A percentile compares a stretch with the other conserved stretches of the same genome.
Evolutionary conservation across 2,888 invertebrate genomes (phyloP).

Genomic region (Griposia aprilina): DNA sequence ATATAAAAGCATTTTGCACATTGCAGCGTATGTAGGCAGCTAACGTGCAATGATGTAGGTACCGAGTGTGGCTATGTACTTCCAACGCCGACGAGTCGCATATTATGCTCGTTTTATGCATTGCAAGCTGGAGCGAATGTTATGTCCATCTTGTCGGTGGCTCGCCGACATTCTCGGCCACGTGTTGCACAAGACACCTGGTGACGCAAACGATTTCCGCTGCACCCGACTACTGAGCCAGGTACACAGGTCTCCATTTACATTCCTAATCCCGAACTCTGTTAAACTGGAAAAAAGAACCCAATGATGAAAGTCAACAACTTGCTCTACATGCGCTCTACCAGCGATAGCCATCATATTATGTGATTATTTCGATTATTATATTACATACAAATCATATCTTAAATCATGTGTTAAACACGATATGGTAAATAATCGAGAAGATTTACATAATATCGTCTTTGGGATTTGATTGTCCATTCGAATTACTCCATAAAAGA

Average conservation of each 20-base stretch:
- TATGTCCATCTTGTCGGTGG: slow-evolving; percentile 51
- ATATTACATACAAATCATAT: neutral
- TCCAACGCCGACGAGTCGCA: slow-evolving; percentile 22
- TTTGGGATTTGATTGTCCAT: slow-evolving; percentile 41
- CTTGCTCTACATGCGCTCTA: slow-evolving; percentile 24
- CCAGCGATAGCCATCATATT: neutral
- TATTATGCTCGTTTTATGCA: slow-evolving; percentile 44
- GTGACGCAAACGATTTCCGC: slow-evolving; percentile 57
- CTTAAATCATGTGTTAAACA: slow-evolving; percentile 3
- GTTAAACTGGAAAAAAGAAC: neutral
- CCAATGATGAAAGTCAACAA: neutral
- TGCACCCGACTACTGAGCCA: slow-evolving; percentile 19
- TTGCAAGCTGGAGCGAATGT: slow-evolving; percentile 57
- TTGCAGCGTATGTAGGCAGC: slow-evolving; percentile 50
- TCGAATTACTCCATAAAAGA: slow-evolving; percentile 41
- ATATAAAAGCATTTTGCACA: slow-evolving; percentile 67
- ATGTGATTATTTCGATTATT: neutral
- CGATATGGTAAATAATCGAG: slow-evolving; percentile 20
- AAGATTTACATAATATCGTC: slow-evolving; percentile 38
- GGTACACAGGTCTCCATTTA: slow-evolving; percentile 36
- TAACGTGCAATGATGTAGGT: slow-evolving; percentile 49
- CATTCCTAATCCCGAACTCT: slow-evolving; percentile 26
- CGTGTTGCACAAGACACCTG: slow-evolving; percentile 59
- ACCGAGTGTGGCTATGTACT: slow-evolving; percentile 37
- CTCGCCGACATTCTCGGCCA: slow-evolving; percentile 51